phyloP scores from a whole-genome alignment of 2,113 vertebrate genomes.

The Heliornis fulica region DNA sequence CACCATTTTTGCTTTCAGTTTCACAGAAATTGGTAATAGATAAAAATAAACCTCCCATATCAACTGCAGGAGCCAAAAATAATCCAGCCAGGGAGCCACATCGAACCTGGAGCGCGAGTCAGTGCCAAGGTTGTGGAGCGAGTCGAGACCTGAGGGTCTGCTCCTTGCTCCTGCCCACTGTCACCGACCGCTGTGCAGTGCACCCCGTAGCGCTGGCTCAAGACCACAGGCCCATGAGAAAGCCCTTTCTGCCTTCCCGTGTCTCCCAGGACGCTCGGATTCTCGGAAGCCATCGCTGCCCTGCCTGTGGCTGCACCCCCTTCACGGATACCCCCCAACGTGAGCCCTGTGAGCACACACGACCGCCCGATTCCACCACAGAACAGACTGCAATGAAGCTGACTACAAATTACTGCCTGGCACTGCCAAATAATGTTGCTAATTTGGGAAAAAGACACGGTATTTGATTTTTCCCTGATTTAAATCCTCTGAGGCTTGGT shows the following conservation, averaged over 20 bases:
- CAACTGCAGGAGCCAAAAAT: neutral
- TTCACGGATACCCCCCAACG: rapidly evolving
- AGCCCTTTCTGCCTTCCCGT: neutral
- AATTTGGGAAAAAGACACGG: neutral
- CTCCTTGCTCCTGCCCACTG: neutral
- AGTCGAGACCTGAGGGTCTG: neutral
- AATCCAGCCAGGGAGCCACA: neutral
- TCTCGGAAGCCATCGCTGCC: neutral
- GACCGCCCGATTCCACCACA: rapidly evolving
- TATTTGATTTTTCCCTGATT: neutral
- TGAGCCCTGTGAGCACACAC: neutral
- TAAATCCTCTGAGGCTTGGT: neutral
- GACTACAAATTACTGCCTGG: neutral
- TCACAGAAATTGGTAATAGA: neutral
- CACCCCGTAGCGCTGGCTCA: neutral
- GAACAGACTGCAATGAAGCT: rapidly evolving
- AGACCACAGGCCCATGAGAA: neutral
- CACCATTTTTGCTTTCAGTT: neutral
- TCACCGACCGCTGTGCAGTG: neutral
- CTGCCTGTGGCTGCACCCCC: rapidly evolving
- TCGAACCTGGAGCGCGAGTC: neutral
- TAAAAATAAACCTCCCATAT: constrained; percentile 33
- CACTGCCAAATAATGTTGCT: neutral
- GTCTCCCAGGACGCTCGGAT: neutral
- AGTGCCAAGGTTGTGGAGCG: rapidly evolving